These are phyloP conservation scores for Sebastes alutus DNA, from an alignment of 2,797 vertebrate species.

Conservation along the genomic window DNA sequence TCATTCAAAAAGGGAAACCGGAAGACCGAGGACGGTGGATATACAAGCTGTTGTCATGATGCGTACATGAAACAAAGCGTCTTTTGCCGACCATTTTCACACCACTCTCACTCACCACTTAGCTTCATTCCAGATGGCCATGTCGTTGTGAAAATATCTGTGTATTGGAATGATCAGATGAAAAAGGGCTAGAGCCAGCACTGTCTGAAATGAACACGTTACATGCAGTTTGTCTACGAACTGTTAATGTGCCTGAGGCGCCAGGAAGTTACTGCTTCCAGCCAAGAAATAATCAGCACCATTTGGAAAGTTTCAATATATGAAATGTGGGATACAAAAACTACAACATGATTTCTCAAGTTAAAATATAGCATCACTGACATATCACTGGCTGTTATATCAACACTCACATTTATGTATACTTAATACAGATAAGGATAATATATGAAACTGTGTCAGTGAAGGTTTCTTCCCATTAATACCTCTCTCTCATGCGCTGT, in stretches of 20 bases:
- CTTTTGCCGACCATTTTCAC: too few relatives aligned
- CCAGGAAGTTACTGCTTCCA: background rate
- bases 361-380: background rate
- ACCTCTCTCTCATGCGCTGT: background rate
- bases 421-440: constrained; percentile 31
- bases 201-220: background rate
- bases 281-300: background rate
- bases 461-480: background rate
- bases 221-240: background rate
- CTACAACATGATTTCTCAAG: background rate
- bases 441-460: background rate
- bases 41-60: too few relatives aligned
- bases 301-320: background rate
- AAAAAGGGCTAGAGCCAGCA: too few relatives aligned
- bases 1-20: too few relatives aligned
- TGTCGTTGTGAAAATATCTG: too few relatives aligned
- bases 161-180: too few relatives aligned
- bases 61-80: too few relatives aligned
- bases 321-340: background rate
- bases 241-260: fast-evolving
- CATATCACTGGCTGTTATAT: background rate
- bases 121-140: too few relatives aligned
- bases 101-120: too few relatives aligned
- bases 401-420: constrained; percentile 14
- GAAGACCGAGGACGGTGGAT: too few relatives aligned